Evolutionary conservation across 2,113 vertebrate species (phyloP), one percentile per base, ranked within the genome.

Genomic region (Tringa solitaria): DNA sequence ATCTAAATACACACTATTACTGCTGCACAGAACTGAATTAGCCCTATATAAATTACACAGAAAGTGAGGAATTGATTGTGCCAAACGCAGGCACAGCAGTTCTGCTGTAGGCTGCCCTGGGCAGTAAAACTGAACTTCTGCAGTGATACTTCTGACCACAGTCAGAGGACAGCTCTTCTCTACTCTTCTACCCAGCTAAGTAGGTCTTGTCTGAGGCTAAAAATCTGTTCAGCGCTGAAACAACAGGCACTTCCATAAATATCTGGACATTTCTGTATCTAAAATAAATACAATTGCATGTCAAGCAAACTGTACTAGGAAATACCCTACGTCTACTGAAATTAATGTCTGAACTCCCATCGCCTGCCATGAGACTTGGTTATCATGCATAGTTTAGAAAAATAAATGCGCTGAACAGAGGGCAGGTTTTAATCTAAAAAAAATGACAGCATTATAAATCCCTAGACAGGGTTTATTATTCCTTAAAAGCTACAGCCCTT

Each of bases 371-470:
- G 53, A 90, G 37, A 87, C 45, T 61, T 37, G 15, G 61, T 56
- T 75, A 87, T 80, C 85, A 43, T 16, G 19, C 32, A 23, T 19
- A 2, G 5, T 46, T 82, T 63, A 80, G 90, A 69, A 91, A 93
- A 84, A 91, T 8, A 63, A 89, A 95, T 51, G 89, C 3, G 6
- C 45, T 75, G 81, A 88, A 59, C n/a, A 86, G 33, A 96, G 33
- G 30, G 26, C 65, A 87, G 28, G 28, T 76, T 87, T 79, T 84
- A 75, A 80, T 67, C 59, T 77, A 43, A 53, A 43, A 53, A 45
- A 39, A 16, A 48, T 23, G 43, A 91, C 77, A 79, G 70, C 68
- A 85, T 87, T 97, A 94, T 96, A 95, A 97, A 96, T 82, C 81
- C 54, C 90, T 19, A 48, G 78, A 76, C 53, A 90, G 21, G 21